phyloP scores from a whole-genome alignment of 2,113 vertebrate genomes.

The Bufo bufo region DNA sequence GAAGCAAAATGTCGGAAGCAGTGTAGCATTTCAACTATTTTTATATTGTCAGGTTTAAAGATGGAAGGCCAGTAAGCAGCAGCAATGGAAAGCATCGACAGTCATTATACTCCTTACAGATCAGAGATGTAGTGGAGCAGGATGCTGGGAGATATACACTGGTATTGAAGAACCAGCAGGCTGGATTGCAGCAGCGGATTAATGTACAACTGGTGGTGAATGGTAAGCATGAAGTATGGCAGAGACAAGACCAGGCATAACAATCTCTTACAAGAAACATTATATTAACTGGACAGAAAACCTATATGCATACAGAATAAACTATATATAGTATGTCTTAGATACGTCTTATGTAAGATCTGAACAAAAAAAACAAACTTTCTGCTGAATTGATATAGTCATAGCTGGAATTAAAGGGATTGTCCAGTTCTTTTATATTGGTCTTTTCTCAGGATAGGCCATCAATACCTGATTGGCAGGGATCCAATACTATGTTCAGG shows the following conservation, averaged over 20 bases:
- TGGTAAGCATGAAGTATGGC: conserved; percentile 71
- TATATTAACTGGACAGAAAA: background rate
- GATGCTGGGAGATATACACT: conserved; percentile 84
- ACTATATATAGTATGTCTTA: background rate
- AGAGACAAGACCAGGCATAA: background rate
- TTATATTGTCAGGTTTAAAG: conserved; percentile 82
- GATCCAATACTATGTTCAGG: no score
- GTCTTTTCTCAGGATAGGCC: no score
- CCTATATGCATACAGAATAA: background rate
- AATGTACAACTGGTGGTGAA: conserved; percentile 88
- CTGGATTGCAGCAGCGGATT: conserved; percentile 78
- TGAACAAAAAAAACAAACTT: background rate
- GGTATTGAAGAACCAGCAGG: conserved; percentile 80
- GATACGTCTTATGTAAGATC: background rate
- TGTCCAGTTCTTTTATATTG: no score
- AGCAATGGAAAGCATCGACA: conserved; percentile 75
- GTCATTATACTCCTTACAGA: conserved; percentile 84
- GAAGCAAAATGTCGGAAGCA: background rate
- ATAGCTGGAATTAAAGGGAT: no score
- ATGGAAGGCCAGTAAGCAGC: conserved; percentile 76
- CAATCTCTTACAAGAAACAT: background rate
- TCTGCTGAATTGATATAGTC: no score
- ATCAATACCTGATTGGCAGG: no score
- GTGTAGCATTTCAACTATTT: background rate
- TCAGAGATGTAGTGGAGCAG: conserved; percentile 87